Conservation (phyloP, 2,113 vertebrate species). For the Spea bombifrons region DNA sequence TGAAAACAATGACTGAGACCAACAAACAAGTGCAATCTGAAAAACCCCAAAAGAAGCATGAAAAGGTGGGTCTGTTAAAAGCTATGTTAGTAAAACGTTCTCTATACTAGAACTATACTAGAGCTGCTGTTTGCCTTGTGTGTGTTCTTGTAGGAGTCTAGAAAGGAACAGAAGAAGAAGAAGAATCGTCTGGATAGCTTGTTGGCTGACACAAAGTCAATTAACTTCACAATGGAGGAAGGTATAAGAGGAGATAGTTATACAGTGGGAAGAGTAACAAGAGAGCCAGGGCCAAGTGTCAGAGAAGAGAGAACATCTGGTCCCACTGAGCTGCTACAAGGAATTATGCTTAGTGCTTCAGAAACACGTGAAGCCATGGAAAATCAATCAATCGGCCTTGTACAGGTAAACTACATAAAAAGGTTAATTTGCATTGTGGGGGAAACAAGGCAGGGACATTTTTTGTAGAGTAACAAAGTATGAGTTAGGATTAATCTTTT, state of each 20-base stretch:
- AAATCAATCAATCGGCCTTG: neutral
- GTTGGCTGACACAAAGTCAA: neutral
- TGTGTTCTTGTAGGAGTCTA: conserved; percentile 23
- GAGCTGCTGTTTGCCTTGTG: neutral
- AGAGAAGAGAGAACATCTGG: neutral
- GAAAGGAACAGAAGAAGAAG: conserved; percentile 34
- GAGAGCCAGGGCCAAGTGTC: neutral
- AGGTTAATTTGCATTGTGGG: neutral
- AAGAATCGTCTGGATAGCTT: neutral
- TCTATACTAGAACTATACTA: neutral
- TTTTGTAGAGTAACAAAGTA: too few relatives aligned
- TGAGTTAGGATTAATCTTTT: too few relatives aligned
- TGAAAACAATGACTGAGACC: neutral
- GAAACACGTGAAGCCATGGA: neutral
- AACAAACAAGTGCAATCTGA: neutral
- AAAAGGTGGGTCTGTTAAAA: conserved; percentile 13
- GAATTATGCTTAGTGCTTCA: neutral
- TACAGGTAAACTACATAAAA: neutral
- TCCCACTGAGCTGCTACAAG: neutral
- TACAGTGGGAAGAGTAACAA: neutral
- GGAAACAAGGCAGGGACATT: neutral
- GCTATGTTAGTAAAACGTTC: too few relatives aligned
- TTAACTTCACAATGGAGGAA: neutral
- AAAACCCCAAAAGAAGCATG: conserved; percentile 6
- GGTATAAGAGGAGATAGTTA: neutral